Base-by-base conservation (phyloP, 2,113 vertebrate genomes). In the Oplegnathus fasciatus region DNA sequence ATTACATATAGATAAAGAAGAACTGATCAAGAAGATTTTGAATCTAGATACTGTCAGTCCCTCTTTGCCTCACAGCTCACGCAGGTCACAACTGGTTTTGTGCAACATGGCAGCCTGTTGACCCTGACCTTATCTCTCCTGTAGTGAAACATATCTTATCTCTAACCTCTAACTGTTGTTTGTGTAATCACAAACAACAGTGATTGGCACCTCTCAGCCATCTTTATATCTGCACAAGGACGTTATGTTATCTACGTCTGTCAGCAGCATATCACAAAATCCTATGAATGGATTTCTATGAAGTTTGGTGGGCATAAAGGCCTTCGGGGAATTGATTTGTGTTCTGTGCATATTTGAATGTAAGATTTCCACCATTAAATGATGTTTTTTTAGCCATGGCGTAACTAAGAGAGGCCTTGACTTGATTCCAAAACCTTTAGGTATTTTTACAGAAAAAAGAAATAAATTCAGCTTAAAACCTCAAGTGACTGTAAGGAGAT, bases 391-490 rank as follows among this genome's bases (percentile, higher is more conserved):
- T 37, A 15, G 13, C 44, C 64, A 37, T 20, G 65, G 46, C 9
- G 42, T 46, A 82, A 58, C 60, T 9, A 44, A 44, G 50, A 64
- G n/a, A 15, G 6, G n/a, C 15, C 37, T 71, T 64, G 58, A 79
- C 7, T 67, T 64, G 20, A 69, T 52, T 70, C 48, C 32, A 80
- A 57, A 69, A 37, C 54, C 69, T 80, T 60, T 1, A 69, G 64
- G 15, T 66, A 24, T 86, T 78, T 46, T 64, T 67, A 13, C 5
- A 22, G n/a, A 3, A 22, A 42, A 13, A 73, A 73, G 2, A 64
- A 88, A 84, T 84, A 67, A 67, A 81, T 75, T 66, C 11, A 65
- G 10, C 26, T 77, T 68, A 61, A 80, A 44, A 74, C 64, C 32
- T 75, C 46, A 88, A 48, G 18, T 42, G 48, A 40, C 14, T 32